phyloP scores from a whole-genome alignment of 2,888 invertebrate genomes.

The Rugalucina vietnamica region DNA sequence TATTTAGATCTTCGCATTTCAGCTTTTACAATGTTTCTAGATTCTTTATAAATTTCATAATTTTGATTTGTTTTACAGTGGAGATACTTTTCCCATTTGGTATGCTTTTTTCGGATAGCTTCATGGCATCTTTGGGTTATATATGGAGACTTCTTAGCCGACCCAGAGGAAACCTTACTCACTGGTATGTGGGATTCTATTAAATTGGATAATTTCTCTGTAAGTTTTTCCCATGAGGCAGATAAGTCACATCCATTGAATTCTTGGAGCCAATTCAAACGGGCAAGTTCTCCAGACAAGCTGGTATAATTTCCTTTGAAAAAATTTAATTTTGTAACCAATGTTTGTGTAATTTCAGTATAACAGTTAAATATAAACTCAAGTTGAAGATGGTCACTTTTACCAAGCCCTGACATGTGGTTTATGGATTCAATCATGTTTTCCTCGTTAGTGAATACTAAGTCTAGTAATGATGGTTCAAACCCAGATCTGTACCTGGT shows the following conservation, averaged over 20 bases:
- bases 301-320: conserved; percentile 22
- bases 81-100: conserved; percentile 19
- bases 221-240: not conserved
- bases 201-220: not conserved
- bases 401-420: conserved; percentile 9
- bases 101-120: conserved; percentile 1
- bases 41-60: too few relatives aligned
- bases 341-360: not conserved
- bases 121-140: not conserved
- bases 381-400: conserved; percentile 32
- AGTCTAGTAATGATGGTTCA: not conserved
- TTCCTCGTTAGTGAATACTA: conserved; percentile 17
- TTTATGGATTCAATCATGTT: not conserved
- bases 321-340: not conserved
- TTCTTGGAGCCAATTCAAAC: not conserved
- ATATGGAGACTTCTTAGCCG: not conserved
- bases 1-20: too few relatives aligned
- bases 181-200: not conserved
- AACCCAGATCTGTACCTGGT: not conserved
- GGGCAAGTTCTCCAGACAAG: not conserved
- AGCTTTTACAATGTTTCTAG: too few relatives aligned
- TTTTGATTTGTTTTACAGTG: not conserved
- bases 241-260: not conserved
- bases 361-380: conserved; percentile 19
- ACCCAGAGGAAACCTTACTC: not conserved